Conservation (phyloP, 2,113 vertebrate species). For the Ardeotis arabs region DNA sequence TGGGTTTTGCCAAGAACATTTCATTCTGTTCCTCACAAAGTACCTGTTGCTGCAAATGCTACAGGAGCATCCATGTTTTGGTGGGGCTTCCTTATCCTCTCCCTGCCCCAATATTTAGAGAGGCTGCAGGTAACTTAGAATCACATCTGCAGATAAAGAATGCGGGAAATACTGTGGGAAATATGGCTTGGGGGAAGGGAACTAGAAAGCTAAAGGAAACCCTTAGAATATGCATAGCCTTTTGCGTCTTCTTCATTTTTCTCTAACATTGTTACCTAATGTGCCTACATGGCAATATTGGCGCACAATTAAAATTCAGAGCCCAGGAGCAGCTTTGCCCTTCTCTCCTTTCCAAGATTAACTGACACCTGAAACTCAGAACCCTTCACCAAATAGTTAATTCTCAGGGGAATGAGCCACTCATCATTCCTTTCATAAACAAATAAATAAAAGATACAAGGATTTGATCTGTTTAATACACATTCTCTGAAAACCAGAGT, state of each 20-base stretch:
- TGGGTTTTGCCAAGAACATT: not conserved
- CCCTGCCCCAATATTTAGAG: not conserved
- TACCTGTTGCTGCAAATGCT: not conserved
- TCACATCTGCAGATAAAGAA: not conserved
- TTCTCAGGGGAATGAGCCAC: not conserved
- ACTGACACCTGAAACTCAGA: not conserved
- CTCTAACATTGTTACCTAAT: not conserved
- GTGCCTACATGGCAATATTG: not conserved
- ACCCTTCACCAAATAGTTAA: constrained; percentile 17
- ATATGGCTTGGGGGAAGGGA: not conserved
- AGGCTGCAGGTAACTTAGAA: not conserved
- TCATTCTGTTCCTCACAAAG: not conserved
- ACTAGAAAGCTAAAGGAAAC: not conserved
- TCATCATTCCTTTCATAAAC: constrained; percentile 22
- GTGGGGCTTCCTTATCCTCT: not conserved
- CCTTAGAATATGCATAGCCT: not conserved
- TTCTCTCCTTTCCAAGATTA: not conserved
- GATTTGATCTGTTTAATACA: constrained; percentile 37
- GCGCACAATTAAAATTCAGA: not conserved
- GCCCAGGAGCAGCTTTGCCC: not conserved
- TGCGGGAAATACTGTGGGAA: not conserved
- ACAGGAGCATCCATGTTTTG: not conserved
- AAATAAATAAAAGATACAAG: constrained; percentile 48
- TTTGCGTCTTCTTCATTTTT: not conserved
- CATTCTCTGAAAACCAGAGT: constrained; percentile 8